A percentile compares a stretch with the other conserved stretches of the same genome.
phyloP scores from a whole-genome alignment of 1,140 invertebrate species.

The Apocrypta bakeri region DNA sequence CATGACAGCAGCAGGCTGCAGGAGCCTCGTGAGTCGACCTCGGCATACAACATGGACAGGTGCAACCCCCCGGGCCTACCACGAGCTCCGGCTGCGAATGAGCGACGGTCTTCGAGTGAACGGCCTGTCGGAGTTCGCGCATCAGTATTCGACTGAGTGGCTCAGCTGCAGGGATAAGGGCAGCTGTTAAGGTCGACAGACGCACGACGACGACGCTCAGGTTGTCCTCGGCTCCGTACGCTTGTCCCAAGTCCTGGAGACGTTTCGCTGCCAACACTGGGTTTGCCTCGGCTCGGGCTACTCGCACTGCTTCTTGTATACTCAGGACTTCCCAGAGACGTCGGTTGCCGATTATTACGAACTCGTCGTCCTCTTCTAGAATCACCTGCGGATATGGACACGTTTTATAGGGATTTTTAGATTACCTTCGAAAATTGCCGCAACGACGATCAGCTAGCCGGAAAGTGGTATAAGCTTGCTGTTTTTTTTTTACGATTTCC shows the following conservation, averaged over 20 bases:
- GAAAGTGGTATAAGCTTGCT: no score
- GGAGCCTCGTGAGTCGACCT: conserved; percentile 63
- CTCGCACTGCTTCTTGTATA: conserved; percentile 83
- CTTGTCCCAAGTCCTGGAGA: conserved; percentile 87
- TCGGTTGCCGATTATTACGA: conserved; percentile 86
- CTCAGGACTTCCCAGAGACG: conserved; percentile 86
- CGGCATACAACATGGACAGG: conserved; percentile 70
- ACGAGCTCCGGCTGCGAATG: conserved; percentile 73
- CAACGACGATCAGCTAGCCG: no score
- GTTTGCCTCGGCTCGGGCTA: conserved; percentile 83
- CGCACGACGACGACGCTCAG: conserved; percentile 85
- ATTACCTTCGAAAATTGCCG: no score
- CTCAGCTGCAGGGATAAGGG: conserved; percentile 63
- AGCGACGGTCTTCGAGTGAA: conserved; percentile 57
- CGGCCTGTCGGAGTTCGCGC: conserved; percentile 83
- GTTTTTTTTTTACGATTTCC: no score
- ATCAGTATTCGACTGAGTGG: conserved; percentile 75
- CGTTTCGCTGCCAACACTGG: conserved; percentile 86
- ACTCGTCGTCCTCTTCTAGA: conserved; percentile 87
- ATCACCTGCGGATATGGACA: conserved; percentile 62
- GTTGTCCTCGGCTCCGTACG: conserved; percentile 87
- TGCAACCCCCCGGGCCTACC: conserved; percentile 71
- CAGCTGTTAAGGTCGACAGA: conserved; percentile 68
- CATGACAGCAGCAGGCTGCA: conserved; percentile 66
- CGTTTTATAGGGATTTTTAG: no score